These are phyloP conservation scores for Ophion ellenae DNA, from an alignment of 2,888 invertebrate species.

Conservation along the genomic window DNA sequence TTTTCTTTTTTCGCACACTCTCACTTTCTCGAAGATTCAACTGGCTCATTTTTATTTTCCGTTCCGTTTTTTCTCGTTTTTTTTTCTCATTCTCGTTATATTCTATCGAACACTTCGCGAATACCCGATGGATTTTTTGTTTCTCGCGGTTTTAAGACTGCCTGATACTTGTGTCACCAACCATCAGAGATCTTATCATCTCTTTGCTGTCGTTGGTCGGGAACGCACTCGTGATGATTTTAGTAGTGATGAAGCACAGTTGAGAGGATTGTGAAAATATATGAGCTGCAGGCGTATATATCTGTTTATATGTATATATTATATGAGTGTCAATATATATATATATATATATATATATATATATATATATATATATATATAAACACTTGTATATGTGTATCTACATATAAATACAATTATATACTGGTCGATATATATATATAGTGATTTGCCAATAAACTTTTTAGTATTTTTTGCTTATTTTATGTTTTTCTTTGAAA, in stretches of 20 bases:
- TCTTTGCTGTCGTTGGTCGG: slow-evolving; percentile 34
- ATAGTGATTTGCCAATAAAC: slow-evolving; percentile 21
- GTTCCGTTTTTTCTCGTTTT: slow-evolving; percentile 8
- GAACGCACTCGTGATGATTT: slow-evolving; percentile 51
- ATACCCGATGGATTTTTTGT: slow-evolving; percentile 10
- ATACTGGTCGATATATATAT: slow-evolving; percentile 5
- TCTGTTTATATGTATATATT: neutral
- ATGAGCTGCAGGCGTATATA: slow-evolving; percentile 35
- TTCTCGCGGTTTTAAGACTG: slow-evolving; percentile 16
- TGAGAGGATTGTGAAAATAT: slow-evolving; percentile 40
- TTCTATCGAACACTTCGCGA: slow-evolving; percentile 42
- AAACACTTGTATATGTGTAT: neutral
- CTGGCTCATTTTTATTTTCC: neutral
- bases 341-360: neutral
- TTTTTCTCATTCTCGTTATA: slow-evolving; percentile 13
- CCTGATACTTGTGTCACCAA: slow-evolving; percentile 42
- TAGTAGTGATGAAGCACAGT: slow-evolving; percentile 51
- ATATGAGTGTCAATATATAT: neutral
- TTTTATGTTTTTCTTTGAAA: slow-evolving; percentile 36
- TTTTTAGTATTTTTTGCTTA: slow-evolving; percentile 37
- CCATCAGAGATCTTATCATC: slow-evolving; percentile 43
- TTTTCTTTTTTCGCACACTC: slow-evolving; percentile 52
- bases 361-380: slow-evolving; percentile 5
- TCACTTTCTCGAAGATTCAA: slow-evolving; percentile 56
- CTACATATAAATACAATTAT: slow-evolving; percentile 1